phyloP scores from a whole-genome alignment of 1,140 invertebrate species.

The Chrysomallon squamiferum region DNA sequence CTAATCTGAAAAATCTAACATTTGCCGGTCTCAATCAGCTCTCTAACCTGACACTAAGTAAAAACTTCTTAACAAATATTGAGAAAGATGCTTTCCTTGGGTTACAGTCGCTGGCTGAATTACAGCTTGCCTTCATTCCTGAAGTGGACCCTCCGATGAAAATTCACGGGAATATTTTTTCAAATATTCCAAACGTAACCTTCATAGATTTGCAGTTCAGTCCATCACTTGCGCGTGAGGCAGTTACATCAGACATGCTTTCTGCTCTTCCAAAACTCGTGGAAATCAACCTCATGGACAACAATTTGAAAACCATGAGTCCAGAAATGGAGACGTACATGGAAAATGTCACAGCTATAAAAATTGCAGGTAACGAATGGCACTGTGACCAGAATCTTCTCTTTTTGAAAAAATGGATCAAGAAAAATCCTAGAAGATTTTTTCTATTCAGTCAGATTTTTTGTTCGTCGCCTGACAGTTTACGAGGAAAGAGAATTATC shows the following conservation, averaged over 20 bases:
- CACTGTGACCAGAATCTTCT: slow-evolving; percentile 54
- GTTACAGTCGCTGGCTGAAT: slow-evolving; percentile 70
- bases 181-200: slow-evolving; percentile 69
- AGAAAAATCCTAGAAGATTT: slow-evolving; percentile 34
- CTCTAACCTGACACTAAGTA: slow-evolving; percentile 68
- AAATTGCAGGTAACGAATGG: slow-evolving; percentile 62
- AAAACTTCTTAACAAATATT: slow-evolving; percentile 63
- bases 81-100: slow-evolving; percentile 72
- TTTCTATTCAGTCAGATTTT: slow-evolving; percentile 40
- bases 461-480: slow-evolving; percentile 42
- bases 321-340: slow-evolving; percentile 70
- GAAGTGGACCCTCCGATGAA: slow-evolving; percentile 63
- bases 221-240: slow-evolving; percentile 72
- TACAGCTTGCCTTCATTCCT: slow-evolving; percentile 74
- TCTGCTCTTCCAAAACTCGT: slow-evolving; percentile 63
- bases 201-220: slow-evolving; percentile 77
- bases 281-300: slow-evolving; percentile 43
- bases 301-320: slow-evolving; percentile 73
- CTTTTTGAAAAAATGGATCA: slow-evolving; percentile 58
- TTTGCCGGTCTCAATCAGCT: slow-evolving; percentile 66
- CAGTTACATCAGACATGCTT: slow-evolving; percentile 73
- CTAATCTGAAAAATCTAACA: slow-evolving; percentile 46
- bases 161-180: slow-evolving; percentile 58
- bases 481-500: slow-evolving; percentile 44
- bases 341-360: slow-evolving; percentile 68